phyloP scores from a whole-genome alignment of 2,797 vertebrate species.

The Ataeniobius toweri region DNA sequence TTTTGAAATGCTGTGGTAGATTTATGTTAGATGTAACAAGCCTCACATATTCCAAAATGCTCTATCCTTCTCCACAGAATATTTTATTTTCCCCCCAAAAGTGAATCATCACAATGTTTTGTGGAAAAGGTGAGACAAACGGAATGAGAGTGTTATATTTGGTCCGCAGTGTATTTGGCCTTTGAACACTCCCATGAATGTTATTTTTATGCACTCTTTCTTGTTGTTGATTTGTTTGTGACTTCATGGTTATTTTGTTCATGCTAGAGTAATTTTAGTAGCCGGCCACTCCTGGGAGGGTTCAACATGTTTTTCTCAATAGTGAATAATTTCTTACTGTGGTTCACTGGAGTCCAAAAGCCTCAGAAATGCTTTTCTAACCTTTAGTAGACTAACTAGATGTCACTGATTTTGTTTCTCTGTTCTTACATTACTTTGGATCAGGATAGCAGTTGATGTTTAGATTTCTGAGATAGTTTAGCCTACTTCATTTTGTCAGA shows the following conservation, averaged over 20 bases:
- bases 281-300: background rate
- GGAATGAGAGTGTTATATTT: background rate
- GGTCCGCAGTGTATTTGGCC: background rate
- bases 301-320: background rate
- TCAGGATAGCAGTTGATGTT: background rate
- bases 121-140: background rate
- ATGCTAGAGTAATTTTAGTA: background rate
- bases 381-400: background rate
- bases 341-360: background rate
- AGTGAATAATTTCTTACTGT: background rate
- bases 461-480: background rate
- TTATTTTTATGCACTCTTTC: background rate
- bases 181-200: background rate
- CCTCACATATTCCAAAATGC: background rate
- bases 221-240: background rate
- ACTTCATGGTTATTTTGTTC: background rate
- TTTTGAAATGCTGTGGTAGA: too few species aligned
- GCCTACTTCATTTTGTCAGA: background rate
- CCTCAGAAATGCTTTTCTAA: background rate
- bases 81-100: background rate
- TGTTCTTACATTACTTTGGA: background rate
- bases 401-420: background rate
- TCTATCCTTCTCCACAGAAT: background rate
- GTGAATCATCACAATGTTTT: background rate
- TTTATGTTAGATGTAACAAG: too few species aligned